phyloP scores from a whole-genome alignment of 2,888 invertebrate species.

The Cephalotes varians region DNA sequence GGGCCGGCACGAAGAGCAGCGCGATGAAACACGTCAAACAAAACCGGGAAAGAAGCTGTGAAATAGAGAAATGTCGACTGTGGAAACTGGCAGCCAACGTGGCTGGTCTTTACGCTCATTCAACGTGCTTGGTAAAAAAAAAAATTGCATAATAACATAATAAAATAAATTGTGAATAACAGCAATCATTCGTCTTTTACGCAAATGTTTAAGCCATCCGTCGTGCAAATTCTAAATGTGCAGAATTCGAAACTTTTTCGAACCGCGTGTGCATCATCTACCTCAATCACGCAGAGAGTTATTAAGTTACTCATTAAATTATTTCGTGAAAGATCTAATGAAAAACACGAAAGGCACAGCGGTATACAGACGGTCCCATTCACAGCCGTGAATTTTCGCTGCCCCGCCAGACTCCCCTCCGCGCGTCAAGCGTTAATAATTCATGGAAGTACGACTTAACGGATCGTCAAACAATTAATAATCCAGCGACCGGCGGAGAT shows the following conservation, averaged over 20 bases:
- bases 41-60: neutral
- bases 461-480: constrained; percentile 54
- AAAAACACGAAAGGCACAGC: neutral
- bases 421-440: constrained; percentile 40
- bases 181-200: neutral
- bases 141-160: neutral
- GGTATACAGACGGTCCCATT: neutral
- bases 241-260: neutral
- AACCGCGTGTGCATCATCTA: too few species aligned
- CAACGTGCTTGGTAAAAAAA: neutral
- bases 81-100: neutral
- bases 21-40: constrained; percentile 6
- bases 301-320: neutral
- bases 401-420: neutral
- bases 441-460: constrained; percentile 42
- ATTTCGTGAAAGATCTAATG: neutral
- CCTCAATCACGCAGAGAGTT: neutral
- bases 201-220: neutral
- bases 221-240: neutral
- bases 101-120: neutral
- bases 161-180: neutral
- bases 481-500: constrained; percentile 23
- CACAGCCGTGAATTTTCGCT: constrained; percentile 18
- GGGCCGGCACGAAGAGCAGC: neutral
- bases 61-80: neutral